Conservation (phyloP, 1,140 invertebrate genomes). For the Colletes gigas region DNA sequence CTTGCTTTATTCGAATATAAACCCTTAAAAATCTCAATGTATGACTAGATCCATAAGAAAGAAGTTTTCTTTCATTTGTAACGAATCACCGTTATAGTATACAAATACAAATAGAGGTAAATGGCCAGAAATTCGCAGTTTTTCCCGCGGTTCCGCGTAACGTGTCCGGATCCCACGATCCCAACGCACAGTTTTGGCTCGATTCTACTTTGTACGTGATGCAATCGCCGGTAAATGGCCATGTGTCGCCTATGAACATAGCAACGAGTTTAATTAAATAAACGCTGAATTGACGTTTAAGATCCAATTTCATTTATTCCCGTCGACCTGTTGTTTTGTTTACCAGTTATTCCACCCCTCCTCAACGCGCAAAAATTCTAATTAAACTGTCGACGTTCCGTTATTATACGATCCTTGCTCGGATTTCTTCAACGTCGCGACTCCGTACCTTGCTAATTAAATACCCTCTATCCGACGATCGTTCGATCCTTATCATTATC, state of each 20-base stretch:
- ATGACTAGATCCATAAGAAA: too few relatives aligned
- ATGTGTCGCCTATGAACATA: not conserved
- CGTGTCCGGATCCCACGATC: too few relatives aligned
- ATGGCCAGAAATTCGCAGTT: too few relatives aligned
- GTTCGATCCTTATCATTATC: not conserved
- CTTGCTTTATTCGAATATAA: too few relatives aligned
- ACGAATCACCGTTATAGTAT: too few relatives aligned
- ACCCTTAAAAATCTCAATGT: too few relatives aligned
- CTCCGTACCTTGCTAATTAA: not conserved
- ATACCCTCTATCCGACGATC: not conserved
- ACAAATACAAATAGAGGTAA: too few relatives aligned
- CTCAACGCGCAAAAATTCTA: too few relatives aligned
- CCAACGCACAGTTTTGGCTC: not conserved
- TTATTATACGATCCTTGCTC: too few relatives aligned
- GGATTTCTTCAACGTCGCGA: not conserved
- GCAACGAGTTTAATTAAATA: slow-evolving; percentile 23
- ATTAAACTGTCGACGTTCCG: too few relatives aligned
- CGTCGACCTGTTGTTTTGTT: not conserved
- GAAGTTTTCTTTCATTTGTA: too few relatives aligned
- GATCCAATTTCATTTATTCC: not conserved
- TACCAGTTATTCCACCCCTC: not conserved
- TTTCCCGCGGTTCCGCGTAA: too few relatives aligned
- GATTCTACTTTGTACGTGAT: not conserved
- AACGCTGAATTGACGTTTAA: not conserved
- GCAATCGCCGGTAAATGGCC: not conserved